phyloP scores from a whole-genome alignment of 2,797 vertebrate species.

The Amazona ochrocephala region DNA sequence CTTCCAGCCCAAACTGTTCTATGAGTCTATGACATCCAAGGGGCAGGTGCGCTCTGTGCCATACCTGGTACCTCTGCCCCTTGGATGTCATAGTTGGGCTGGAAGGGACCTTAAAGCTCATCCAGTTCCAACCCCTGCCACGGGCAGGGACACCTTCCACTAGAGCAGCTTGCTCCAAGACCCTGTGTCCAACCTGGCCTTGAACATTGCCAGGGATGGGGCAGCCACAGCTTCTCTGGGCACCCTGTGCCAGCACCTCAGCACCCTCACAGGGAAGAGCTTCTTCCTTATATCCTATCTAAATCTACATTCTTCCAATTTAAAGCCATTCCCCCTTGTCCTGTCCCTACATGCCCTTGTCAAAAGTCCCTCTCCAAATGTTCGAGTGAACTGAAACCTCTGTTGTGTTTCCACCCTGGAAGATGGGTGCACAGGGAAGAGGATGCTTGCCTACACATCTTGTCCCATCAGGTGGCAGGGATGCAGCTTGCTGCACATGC shows the following conservation, averaged over 20 bases:
- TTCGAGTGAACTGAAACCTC: not conserved
- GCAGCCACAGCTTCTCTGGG: too few relatives aligned
- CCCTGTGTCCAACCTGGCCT: too few relatives aligned
- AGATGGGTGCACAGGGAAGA: accelerated
- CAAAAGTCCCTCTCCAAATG: not conserved
- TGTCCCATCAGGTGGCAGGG: not conserved
- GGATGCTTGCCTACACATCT: not conserved
- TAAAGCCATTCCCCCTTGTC: not conserved
- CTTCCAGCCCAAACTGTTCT: too few relatives aligned
- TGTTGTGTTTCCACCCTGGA: not conserved
- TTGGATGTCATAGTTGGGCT: not conserved
- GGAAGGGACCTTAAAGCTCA: not conserved
- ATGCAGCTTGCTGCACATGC: accelerated
- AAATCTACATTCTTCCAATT: not conserved
- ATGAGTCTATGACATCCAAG: too few relatives aligned
- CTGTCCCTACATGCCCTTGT: not conserved
- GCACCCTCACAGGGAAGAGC: not conserved
- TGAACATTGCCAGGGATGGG: too few relatives aligned
- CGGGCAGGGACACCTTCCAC: not conserved
- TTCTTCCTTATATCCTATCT: not conserved
- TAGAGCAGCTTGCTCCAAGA: not conserved
- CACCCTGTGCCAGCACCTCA: not conserved
- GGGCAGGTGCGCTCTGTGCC: not conserved
- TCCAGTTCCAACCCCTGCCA: not conserved
- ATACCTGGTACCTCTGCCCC: not conserved